A percentile compares a stretch with the other conserved stretches of the same genome.
Evolutionary conservation across 2,113 vertebrate genomes (phyloP).

Genomic region (Chamaea fasciata): DNA sequence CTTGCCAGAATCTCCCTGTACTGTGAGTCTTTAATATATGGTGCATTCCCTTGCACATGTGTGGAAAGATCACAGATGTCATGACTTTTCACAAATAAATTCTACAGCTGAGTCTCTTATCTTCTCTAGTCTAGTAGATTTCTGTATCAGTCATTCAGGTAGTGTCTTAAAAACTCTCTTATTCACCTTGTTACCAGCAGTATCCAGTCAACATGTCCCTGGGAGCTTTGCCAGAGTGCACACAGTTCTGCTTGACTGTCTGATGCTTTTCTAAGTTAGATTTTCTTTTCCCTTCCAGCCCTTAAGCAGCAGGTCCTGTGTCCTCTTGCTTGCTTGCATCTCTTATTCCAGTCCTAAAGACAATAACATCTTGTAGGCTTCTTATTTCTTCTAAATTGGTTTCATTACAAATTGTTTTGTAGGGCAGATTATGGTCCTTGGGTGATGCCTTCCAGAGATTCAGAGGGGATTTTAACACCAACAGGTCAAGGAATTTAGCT

Average conservation of each 20-base stretch:
- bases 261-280: neutral
- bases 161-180: neutral
- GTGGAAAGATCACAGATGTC: neutral
- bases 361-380: neutral
- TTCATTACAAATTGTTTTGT: neutral
- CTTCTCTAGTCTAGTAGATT: neutral
- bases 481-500: neutral
- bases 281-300: neutral
- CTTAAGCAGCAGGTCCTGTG: neutral
- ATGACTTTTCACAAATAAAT: neutral
- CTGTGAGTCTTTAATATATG: neutral
- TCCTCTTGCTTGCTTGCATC: neutral
- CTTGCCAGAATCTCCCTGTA: neutral
- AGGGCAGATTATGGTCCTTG: neutral
- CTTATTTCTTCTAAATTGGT: neutral
- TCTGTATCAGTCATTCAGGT: neutral
- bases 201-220: neutral
- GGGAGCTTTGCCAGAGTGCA: neutral
- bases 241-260: neutral
- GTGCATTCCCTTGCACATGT: neutral
- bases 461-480: neutral
- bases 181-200: neutral
- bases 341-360: neutral
- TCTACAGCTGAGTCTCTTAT: neutral
- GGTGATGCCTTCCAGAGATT: neutral